Evolutionary conservation across 2,797 vertebrate species (phyloP), one percentile per base, ranked within the genome.

Genomic region (Garrulus glandarius): DNA sequence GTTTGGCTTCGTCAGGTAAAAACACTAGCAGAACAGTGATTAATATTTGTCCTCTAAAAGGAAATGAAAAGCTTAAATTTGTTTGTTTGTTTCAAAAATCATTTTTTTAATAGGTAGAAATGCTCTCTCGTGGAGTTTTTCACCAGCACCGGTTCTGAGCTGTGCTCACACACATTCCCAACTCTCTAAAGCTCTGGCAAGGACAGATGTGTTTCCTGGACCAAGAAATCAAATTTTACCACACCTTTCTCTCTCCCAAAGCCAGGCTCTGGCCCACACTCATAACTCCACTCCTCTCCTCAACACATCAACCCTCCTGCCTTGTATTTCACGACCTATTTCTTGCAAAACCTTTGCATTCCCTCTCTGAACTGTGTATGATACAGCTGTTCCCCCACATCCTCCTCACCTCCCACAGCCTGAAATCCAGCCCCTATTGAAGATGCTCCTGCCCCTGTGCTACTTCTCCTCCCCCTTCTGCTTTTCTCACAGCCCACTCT

Each of bases 281-380:
- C 23, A 5, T 9, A 56, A 32, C 37, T 70, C 23, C 32, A 2
- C 21, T 76, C 71, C 17, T 86, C 10, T 49, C 11, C 29, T 63
- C 46, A 16, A 17, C 52, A 71, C 20, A 89, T 43, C 61, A 64
- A 10, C 36, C 39, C 11, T 71, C 34, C 50, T 68, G 27, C 21
- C 37, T 41, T 14, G 0, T 8, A 27, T 19, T 80, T 56, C 13
- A 30, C 2, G 2, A 44, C 57, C 2, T 2, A 7, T 59, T 86
- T 19, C 56, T 78, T 56, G n/a, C n/a, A 76, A 76, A 89, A 29
- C 12, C 13, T 69, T 50, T 24, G 10, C 34, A 16, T 27, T 60
- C 23, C 6, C 13, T 5, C 39, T 32, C 64, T 20, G 65, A 84
- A n/a, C 24, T 14, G 36, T 0, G 1, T 2, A 6, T 0, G 1